Percentiles rank a stretch among this genome's conserved stretches.
phyloP scores from a whole-genome alignment of 2,113 vertebrate genomes.

The Suncus etruscus region DNA sequence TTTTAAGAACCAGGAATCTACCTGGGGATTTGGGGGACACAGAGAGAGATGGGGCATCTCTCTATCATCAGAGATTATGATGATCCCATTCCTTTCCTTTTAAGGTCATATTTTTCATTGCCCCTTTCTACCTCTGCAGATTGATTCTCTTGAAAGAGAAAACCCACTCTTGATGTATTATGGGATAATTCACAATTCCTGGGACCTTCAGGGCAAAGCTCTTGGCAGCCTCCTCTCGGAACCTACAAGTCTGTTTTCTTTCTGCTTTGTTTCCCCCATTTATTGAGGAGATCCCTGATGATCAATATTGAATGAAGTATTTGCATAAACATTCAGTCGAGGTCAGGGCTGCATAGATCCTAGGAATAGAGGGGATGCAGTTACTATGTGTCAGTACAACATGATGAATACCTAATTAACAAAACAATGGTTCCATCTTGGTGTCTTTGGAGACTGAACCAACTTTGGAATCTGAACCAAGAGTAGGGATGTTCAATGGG shows the following conservation, averaged over 20 bases:
- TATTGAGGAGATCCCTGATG: background rate
- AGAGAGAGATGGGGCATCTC: background rate
- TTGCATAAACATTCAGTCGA: background rate
- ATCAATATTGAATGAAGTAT: background rate
- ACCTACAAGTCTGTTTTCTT: background rate
- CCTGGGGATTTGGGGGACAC: no score
- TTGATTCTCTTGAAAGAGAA: background rate
- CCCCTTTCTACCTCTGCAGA: background rate
- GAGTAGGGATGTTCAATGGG: background rate
- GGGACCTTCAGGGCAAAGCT: background rate
- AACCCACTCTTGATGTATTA: background rate
- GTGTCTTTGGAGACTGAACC: background rate
- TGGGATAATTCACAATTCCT: no score
- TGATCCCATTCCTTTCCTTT: background rate
- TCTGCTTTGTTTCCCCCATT: background rate
- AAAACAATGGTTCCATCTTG: background rate
- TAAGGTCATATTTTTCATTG: background rate
- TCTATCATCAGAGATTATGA: accelerated
- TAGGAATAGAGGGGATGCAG: background rate
- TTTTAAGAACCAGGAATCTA: background rate
- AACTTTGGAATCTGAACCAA: background rate
- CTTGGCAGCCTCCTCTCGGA: background rate
- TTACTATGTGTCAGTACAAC: background rate
- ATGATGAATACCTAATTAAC: background rate
- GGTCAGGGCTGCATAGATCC: background rate